A percentile compares a stretch with the other conserved stretches of the same genome.
Evolutionary conservation across 2,888 invertebrate genomes (phyloP).

Genomic region (Synergus japonicus): DNA sequence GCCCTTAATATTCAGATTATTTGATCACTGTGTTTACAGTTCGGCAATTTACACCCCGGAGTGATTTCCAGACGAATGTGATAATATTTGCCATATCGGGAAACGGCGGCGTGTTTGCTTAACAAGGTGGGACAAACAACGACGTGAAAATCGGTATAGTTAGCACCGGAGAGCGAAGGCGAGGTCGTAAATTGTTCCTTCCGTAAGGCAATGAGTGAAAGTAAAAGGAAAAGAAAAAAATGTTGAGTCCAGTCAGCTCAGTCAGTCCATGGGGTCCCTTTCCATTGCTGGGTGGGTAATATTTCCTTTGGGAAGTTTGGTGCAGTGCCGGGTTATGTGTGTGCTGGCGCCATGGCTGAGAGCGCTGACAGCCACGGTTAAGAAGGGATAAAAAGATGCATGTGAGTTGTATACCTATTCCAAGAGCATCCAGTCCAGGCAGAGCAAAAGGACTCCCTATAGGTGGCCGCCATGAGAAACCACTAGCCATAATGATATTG

Average conservation of each 20-base stretch:
- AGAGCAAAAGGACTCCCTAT: constrained; percentile 54
- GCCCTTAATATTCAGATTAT: background rate
- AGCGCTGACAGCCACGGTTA: constrained; percentile 61
- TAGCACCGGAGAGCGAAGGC: background rate
- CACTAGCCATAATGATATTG: constrained; percentile 69
- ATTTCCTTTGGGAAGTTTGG: constrained; percentile 57
- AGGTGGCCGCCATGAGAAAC: constrained; percentile 65
- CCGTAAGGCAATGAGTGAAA: constrained; percentile 43
- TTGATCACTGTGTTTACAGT: background rate
- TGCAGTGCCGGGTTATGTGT: constrained; percentile 66
- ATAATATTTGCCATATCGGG: background rate
- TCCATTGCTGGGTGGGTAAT: constrained; percentile 54
- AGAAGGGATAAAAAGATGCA: constrained; percentile 53
- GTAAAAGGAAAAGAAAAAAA: constrained; percentile 40
- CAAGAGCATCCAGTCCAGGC: constrained; percentile 36
- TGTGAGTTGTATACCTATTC: constrained; percentile 42
- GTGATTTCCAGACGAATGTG: background rate
- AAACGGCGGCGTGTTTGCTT: background rate
- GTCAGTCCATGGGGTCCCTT: constrained; percentile 45
- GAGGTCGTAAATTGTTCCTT: constrained; percentile 22
- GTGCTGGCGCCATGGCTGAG: constrained; percentile 71
- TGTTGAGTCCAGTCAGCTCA: constrained; percentile 3
- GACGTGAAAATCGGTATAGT: constrained; percentile 3
- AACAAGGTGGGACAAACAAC: background rate
- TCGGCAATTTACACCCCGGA: background rate